A percentile compares a stretch with the other conserved stretches of the same genome.
phyloP scores from a whole-genome alignment of 2,888 invertebrate genomes.

The Gisinianus flammeolus region DNA sequence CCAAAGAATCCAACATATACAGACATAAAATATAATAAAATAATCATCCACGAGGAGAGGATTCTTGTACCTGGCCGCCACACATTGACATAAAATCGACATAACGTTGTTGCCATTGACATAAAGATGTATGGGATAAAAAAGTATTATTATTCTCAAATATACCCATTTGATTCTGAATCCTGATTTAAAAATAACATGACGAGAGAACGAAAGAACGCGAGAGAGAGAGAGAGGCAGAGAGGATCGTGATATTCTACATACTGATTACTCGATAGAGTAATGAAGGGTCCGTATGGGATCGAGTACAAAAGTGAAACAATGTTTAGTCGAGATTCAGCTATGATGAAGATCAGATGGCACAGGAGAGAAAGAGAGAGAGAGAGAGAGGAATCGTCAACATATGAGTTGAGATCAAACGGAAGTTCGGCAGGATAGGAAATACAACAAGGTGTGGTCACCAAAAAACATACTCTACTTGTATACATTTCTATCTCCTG shows the following conservation, averaged over 20 bases:
- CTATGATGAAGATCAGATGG: constrained; percentile 35
- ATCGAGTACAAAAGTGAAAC: not conserved
- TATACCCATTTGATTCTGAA: not conserved
- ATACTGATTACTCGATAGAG: no score
- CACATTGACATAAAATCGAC: no score
- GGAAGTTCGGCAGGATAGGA: constrained; percentile 42
- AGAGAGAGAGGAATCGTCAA: not conserved
- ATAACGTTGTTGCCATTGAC: no score
- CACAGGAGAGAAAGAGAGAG: not conserved
- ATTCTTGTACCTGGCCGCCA: no score
- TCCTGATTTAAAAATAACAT: not conserved
- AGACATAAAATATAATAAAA: no score
- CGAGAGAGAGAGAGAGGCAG: not conserved
- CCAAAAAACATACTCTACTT: constrained; percentile 8
- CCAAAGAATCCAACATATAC: no score
- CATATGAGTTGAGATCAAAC: constrained; percentile 24
- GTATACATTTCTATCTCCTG: not conserved
- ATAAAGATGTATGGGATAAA: no score
- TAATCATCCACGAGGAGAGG: no score
- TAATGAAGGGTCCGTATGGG: constrained; percentile 27
- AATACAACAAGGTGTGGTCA: constrained; percentile 42
- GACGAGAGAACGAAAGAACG: no score
- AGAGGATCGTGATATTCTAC: not conserved
- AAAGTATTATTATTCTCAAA: not conserved
- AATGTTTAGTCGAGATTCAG: constrained; percentile 16